phyloP scores from a whole-genome alignment of 2,113 vertebrate genomes.

The Ammodytes marinus region DNA sequence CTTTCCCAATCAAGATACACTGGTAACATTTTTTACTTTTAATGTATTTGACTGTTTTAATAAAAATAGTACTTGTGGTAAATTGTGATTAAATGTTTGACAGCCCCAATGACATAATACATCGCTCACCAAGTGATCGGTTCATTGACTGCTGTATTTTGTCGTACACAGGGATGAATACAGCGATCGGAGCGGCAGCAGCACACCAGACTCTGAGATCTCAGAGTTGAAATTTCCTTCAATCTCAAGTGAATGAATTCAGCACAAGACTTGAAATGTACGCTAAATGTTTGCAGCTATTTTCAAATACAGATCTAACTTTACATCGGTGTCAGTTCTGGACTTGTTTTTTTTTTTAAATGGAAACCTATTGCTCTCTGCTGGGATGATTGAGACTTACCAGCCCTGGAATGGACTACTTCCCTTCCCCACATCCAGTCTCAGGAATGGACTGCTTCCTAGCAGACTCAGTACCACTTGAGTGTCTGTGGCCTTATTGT shows the following conservation, averaged over 20 bases:
- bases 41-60: no score
- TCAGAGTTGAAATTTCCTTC: constrained; percentile 90
- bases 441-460: neutral
- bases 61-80: no score
- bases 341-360: neutral
- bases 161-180: constrained; percentile 90
- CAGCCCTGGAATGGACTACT: neutral
- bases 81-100: neutral
- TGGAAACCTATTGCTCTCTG: neutral
- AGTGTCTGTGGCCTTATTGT: constrained; percentile 53
- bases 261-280: no score
- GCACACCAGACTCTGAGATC: constrained; percentile 93
- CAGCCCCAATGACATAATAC: no score
- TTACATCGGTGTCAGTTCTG: neutral
- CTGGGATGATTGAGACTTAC: neutral
- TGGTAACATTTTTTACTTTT: no score
- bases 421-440: neutral
- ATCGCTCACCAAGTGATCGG: no score
- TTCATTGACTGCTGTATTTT: neutral
- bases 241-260: constrained; percentile 83
- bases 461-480: neutral
- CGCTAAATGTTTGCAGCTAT: neutral
- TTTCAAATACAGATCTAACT: neutral
- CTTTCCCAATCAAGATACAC: no score
- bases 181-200: constrained; percentile 93